Evolutionary conservation across 2,113 vertebrate genomes (phyloP).

Genomic region (Calypte anna): DNA sequence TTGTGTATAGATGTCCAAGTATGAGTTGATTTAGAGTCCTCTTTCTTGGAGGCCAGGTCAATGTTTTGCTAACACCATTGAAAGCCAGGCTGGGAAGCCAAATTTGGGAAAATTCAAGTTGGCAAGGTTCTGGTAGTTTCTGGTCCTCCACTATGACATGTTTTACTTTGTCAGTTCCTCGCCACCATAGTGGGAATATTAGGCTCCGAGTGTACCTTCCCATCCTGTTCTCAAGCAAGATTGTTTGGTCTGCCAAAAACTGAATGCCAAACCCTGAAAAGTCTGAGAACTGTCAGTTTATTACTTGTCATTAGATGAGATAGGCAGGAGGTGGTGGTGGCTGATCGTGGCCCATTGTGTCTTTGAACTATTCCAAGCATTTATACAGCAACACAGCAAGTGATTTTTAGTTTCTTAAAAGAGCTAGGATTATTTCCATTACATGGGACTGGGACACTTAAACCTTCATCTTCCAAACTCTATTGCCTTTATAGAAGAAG

Average conservation of each 20-base stretch:
- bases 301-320: background rate
- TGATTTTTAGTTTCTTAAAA: background rate
- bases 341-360: background rate
- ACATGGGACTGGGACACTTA: background rate
- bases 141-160: background rate
- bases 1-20: background rate
- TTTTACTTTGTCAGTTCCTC: background rate
- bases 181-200: rapidly evolving
- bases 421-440: background rate
- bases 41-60: background rate
- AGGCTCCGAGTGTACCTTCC: background rate
- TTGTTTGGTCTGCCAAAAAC: background rate
- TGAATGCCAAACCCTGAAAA: background rate
- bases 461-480: background rate
- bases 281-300: background rate
- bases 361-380: background rate
- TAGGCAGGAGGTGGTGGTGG: background rate
- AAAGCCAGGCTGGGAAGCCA: background rate
- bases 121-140: background rate
- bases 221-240: background rate
- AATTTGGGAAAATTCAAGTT: background rate
- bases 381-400: background rate
- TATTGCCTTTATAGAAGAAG: background rate
- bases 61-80: background rate
- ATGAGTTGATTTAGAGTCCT: background rate